These are phyloP conservation scores for Operophtera brumata DNA, from an alignment of 2,888 invertebrate genomes.

Conservation along the genomic window DNA sequence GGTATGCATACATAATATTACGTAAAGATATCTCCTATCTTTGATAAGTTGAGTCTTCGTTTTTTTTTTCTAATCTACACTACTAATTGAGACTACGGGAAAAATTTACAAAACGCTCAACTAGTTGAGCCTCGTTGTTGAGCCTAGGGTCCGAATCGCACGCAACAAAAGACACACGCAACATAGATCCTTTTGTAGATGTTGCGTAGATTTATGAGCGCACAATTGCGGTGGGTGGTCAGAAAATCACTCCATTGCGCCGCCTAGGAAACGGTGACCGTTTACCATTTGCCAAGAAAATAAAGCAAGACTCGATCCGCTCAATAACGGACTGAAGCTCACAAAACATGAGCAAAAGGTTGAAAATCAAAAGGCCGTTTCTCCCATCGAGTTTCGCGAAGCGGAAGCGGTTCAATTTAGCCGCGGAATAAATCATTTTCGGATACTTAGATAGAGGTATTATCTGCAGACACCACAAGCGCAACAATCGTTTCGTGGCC, in stretches of 20 bases:
- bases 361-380: conserved; percentile 38
- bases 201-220: conserved; percentile 8
- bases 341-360: conserved; percentile 34
- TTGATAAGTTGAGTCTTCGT: too few species aligned
- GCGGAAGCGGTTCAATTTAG: conserved; percentile 40
- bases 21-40: too few species aligned
- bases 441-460: conserved; percentile 43
- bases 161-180: conserved; percentile 6
- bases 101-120: too few species aligned
- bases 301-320: conserved; percentile 10
- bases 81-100: too few species aligned
- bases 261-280: conserved; percentile 16
- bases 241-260: conserved; percentile 18
- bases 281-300: conserved; percentile 24
- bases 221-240: conserved; percentile 1
- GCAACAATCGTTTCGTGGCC: conserved; percentile 43
- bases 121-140: too few species aligned
- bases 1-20: too few species aligned
- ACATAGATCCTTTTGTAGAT: conserved; percentile 10
- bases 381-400: conserved; percentile 40
- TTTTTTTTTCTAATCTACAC: too few species aligned
- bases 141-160: too few species aligned
- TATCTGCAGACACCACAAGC: conserved; percentile 44
- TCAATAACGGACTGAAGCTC: conserved; percentile 17
- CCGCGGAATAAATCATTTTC: conserved; percentile 46